phyloP scores from a whole-genome alignment of 53 echinoderm and acorn worm genomes.

The Glandiceps talaboti region DNA sequence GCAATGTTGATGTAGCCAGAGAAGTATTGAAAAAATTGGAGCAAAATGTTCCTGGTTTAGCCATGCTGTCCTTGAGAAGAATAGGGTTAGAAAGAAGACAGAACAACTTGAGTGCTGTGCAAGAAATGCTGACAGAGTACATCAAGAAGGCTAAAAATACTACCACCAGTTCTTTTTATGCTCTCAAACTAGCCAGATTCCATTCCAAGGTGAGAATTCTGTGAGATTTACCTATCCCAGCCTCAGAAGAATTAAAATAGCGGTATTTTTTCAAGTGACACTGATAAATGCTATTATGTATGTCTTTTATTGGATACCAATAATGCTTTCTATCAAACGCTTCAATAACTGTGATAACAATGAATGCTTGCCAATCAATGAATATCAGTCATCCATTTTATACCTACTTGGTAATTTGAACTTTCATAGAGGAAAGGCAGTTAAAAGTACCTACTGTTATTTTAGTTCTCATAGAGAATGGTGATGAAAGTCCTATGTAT shows the following conservation, averaged over 20 bases:
- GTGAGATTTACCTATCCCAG: too few relatives aligned
- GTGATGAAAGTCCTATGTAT: too few relatives aligned
- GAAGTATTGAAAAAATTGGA: constrained; percentile 60
- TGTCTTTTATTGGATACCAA: too few relatives aligned
- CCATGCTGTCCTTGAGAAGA: constrained; percentile 62
- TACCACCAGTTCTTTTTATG: constrained; percentile 48
- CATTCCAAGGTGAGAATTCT: constrained; percentile 62
- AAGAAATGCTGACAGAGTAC: constrained; percentile 26
- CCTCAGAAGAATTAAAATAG: too few relatives aligned
- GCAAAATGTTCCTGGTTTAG: constrained; percentile 41
- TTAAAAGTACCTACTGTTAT: too few relatives aligned
- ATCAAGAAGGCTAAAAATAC: constrained; percentile 37
- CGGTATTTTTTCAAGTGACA: too few relatives aligned
- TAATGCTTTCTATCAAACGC: constrained; percentile 2
- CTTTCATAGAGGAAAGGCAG: too few relatives aligned
- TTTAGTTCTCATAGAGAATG: too few relatives aligned
- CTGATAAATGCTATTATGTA: too few relatives aligned
- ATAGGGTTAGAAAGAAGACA: constrained; percentile 79
- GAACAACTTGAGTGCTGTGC: constrained; percentile 40
- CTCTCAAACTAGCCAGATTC: constrained; percentile 59
- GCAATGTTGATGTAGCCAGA: constrained; percentile 41
- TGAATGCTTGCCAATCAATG: too few relatives aligned
- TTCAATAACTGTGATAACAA: neutral
- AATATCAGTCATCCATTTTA: too few relatives aligned
- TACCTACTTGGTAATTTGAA: too few relatives aligned